These are phyloP conservation scores for Dicrostonyx torquatus DNA, from an alignment of 2,797 vertebrate species.

Conservation along the genomic window DNA sequence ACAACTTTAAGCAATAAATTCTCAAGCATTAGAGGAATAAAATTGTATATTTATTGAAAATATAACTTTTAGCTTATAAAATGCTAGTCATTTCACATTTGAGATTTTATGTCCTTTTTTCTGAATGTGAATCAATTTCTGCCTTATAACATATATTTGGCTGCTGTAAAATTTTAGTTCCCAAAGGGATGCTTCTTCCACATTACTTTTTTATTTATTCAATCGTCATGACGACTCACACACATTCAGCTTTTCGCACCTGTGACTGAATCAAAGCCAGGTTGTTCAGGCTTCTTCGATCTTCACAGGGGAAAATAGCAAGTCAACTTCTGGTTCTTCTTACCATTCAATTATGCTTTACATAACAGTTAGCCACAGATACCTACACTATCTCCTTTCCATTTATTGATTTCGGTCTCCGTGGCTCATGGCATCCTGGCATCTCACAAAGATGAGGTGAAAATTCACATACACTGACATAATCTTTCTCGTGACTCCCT, in stretches of 20 bases:
- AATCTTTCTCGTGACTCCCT: conserved; percentile 12
- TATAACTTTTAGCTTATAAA: neutral
- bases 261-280: conserved; percentile 73
- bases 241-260: conserved; percentile 76
- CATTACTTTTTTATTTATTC: conserved; percentile 74
- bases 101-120: neutral
- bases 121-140: neutral
- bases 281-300: conserved; percentile 69
- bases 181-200: conserved; percentile 48
- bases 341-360: conserved; percentile 36
- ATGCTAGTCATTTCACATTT: neutral
- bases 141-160: conserved; percentile 65
- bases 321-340: conserved; percentile 36
- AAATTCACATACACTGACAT: neutral
- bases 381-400: neutral
- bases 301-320: conserved; percentile 53
- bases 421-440: neutral
- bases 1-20: conserved; percentile 1
- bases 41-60: neutral
- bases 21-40: conserved; percentile 4
- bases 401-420: neutral
- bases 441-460: neutral
- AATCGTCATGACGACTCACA: conserved; percentile 73
- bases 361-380: conserved; percentile 35
- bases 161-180: conserved; percentile 60